These are phyloP conservation scores for Cactoblastis cactorum DNA, from an alignment of 2,888 invertebrate genomes.

Conservation along the genomic window DNA sequence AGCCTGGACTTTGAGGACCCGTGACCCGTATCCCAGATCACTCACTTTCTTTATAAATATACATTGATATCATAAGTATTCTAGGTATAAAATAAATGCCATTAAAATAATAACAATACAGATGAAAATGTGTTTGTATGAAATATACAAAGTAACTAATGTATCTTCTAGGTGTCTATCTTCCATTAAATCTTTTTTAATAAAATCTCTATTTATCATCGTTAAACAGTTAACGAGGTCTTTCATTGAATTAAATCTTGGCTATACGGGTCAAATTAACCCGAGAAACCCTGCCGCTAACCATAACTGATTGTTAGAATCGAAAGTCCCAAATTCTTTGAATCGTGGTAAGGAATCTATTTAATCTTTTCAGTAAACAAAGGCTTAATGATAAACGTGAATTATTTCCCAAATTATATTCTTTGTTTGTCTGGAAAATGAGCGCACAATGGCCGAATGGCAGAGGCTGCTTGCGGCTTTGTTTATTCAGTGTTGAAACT, in stretches of 20 bases:
- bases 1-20: constrained; percentile 5
- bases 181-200: constrained; percentile 27
- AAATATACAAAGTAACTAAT: too few relatives aligned
- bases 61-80: too few relatives aligned
- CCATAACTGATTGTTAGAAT: constrained; percentile 3
- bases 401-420: constrained; percentile 42
- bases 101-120: too few relatives aligned
- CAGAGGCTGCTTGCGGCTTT: constrained; percentile 45
- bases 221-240: constrained; percentile 42
- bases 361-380: constrained; percentile 17
- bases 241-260: constrained; percentile 62
- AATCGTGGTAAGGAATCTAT: constrained; percentile 7
- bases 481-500: constrained; percentile 66
- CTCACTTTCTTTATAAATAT: not conserved
- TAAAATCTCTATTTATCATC: constrained; percentile 65
- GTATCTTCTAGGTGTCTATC: not conserved
- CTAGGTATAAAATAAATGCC: too few relatives aligned
- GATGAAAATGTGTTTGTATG: too few relatives aligned
- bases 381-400: constrained; percentile 30
- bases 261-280: constrained; percentile 41
- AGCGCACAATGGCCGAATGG: constrained; percentile 49
- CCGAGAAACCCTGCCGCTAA: constrained; percentile 10
- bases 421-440: constrained; percentile 57
- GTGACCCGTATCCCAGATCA: not conserved
- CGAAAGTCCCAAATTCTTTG: constrained; percentile 1